Conservation (phyloP, 2,113 vertebrate genomes). For the Litocranius walleri region DNA sequence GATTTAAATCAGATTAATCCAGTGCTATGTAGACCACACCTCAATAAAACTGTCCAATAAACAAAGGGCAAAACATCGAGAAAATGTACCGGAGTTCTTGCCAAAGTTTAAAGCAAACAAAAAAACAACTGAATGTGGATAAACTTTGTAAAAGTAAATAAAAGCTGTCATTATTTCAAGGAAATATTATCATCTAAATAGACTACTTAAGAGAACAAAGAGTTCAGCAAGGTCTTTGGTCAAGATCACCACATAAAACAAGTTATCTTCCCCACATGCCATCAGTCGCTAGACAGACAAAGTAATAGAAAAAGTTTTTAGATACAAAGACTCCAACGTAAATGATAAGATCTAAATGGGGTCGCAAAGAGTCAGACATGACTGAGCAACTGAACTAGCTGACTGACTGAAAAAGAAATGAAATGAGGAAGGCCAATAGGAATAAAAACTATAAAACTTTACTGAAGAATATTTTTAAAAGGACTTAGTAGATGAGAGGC, state of each 20-base stretch:
- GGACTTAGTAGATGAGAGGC: not conserved
- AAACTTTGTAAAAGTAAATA: slow-evolving; percentile 3
- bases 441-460: not conserved
- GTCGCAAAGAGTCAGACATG: no score
- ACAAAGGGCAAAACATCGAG: not conserved
- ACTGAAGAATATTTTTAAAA: not conserved
- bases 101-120: not conserved
- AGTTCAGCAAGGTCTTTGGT: not conserved
- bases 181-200: slow-evolving; percentile 49
- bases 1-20: not conserved
- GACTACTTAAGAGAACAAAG: not conserved
- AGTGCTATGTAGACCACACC: not conserved
- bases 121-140: not conserved
- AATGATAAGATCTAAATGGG: slow-evolving; percentile 24
- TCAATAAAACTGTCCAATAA: not conserved
- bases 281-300: not conserved
- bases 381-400: no score
- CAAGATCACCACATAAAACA: not conserved
- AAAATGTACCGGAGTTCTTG: not conserved
- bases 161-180: slow-evolving; percentile 8
- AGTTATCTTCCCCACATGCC: not conserved
- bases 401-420: not conserved
- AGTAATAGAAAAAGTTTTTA: slow-evolving; percentile 8
- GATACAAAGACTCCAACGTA: not conserved
- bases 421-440: not conserved